These are phyloP conservation scores for Athetis lepigone DNA, from an alignment of 2,888 invertebrate genomes.

Conservation along the genomic window DNA sequence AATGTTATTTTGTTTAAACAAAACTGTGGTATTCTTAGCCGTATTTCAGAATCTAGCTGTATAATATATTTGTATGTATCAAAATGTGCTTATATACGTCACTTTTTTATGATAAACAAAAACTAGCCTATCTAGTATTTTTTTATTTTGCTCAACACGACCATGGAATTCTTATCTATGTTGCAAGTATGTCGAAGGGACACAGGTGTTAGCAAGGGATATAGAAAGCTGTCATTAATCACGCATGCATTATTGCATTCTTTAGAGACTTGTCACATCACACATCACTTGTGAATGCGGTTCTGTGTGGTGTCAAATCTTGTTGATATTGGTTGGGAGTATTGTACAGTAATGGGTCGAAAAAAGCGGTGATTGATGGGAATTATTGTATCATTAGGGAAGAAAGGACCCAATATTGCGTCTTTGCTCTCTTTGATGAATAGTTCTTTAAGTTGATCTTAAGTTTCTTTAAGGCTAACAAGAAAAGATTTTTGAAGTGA, in stretches of 20 bases:
- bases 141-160: not conserved
- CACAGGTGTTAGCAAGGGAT: slow-evolving; percentile 38
- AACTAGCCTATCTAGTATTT: not conserved
- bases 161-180: slow-evolving; percentile 22
- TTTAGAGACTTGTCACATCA: slow-evolving; percentile 45
- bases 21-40: no score
- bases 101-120: not conserved
- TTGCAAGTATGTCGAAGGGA: slow-evolving; percentile 23
- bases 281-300: slow-evolving; percentile 34
- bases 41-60: no score
- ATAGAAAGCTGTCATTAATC: slow-evolving; percentile 47
- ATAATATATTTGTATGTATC: no score
- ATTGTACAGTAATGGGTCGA: not conserved
- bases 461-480: not conserved
- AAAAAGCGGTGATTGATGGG: slow-evolving; percentile 14
- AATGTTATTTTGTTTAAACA: no score
- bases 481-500: not conserved
- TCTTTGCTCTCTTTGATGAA: not conserved
- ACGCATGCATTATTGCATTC: slow-evolving; percentile 50
- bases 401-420: not conserved
- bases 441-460: not conserved
- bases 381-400: slow-evolving; percentile 1
- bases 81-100: no score
- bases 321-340: slow-evolving; percentile 18
- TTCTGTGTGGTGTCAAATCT: slow-evolving; percentile 15